These are phyloP conservation scores for Actinemys pallida DNA, from an alignment of 2,113 vertebrate species.

Conservation along the genomic window DNA sequence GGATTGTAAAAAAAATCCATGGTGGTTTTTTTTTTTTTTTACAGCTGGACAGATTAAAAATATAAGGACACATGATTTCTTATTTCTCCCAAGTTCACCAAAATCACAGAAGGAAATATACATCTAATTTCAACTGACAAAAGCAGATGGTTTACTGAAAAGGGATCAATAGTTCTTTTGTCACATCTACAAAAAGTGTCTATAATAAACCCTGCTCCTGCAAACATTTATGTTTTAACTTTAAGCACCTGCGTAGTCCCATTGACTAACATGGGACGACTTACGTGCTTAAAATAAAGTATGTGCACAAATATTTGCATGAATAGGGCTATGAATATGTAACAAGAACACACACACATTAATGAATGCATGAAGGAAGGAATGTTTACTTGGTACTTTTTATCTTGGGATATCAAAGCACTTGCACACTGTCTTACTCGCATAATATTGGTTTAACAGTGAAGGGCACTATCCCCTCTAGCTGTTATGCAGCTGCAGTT, in stretches of 20 bases:
- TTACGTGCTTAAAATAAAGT: background rate
- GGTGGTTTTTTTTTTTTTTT: background rate
- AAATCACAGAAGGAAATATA: slow-evolving; percentile 19
- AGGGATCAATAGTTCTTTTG: background rate
- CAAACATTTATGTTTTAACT: background rate
- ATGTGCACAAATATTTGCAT: background rate
- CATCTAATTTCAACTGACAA: background rate
- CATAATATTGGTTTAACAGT: background rate
- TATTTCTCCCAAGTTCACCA: slow-evolving; percentile 8
- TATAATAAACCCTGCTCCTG: background rate
- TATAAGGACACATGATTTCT: background rate
- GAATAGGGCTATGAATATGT: background rate
- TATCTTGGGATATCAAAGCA: background rate
- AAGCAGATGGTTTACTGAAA: slow-evolving; percentile 4
- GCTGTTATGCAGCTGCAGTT: background rate
- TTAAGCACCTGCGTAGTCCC: background rate
- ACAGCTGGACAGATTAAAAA: slow-evolving; percentile 46
- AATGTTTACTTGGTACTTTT: background rate
- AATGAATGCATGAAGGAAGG: background rate
- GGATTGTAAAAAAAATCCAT: slow-evolving; percentile 18
- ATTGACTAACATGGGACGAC: background rate
- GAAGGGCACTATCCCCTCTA: background rate
- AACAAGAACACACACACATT: background rate
- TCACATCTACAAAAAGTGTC: background rate
- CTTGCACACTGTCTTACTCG: background rate